Base-by-base conservation (phyloP, 2,797 vertebrate species). In the Acomys russatus region DNA sequence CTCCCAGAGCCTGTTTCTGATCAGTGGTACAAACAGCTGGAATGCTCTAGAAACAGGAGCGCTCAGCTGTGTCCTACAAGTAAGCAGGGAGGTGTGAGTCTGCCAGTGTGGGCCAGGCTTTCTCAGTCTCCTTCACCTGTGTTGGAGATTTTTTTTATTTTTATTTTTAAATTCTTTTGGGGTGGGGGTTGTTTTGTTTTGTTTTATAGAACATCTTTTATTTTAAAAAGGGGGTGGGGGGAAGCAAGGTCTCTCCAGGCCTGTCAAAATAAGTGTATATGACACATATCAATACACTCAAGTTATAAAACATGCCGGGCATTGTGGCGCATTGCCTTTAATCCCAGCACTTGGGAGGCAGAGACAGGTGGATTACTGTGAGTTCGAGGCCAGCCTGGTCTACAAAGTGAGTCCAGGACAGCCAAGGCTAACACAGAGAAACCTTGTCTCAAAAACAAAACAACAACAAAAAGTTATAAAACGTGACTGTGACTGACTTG, bases 51-150 rank as follows among this genome's bases (percentile, higher is more conserved):
- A 92, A 78, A 80, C 4, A 1, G 30, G 61, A 54, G 15, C 20
- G 18, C 23, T n/a, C n/a, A 56, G 28, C 2, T 61, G 8, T 7
- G 9, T 15, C 6, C 23, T 12, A 17, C 0, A 10, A 6, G n/a
- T 49, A 2, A 3, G 9, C 4, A 11, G 15, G 10, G 0, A 6
- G 38, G 10, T 63, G 4, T 86, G 71, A 86, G 56, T 49, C 68
- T 70, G 70, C 63, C 38, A 1, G 0, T 15, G 15, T 35, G 3
- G 38, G 59, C 28, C 61, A 59, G 51, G 33, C 14, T 68, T 77
- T 86, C 70, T 82, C 30, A 1, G 87, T 76, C 83, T 38, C n/a
- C 12, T 56, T 74, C 54, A 59, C 18, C 70, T 30, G n/a, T 30
- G 5, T 12, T 8, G 10, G 35, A 11, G 35, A 18, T 44, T 15